Base-by-base conservation (phyloP, 2,888 invertebrate genomes). In the Odontothrips loti region DNA sequence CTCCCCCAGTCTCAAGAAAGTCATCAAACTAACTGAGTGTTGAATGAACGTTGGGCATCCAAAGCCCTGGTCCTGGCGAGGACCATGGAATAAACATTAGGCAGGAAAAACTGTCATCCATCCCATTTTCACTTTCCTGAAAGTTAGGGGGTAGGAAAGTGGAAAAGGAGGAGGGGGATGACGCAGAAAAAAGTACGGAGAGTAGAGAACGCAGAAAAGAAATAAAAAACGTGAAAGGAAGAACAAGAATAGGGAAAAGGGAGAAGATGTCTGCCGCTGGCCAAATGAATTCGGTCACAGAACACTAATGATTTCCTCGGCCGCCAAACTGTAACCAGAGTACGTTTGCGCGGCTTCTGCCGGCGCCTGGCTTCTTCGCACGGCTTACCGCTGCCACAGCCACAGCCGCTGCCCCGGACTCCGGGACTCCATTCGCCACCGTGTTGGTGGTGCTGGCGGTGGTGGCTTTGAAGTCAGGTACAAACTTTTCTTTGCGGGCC, bases 51-150 rank as follows among this genome's bases (percentile, higher is more conserved):
- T 6, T 0, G 20, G 58, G 58, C 58, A 58, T n/a, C n/a, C n/a
- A n/a, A n/a, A n/a, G n/a, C n/a, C n/a, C n/a, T n/a, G n/a, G n/a
- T 58, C 34, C 34, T 43, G 34, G 58, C 58, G 58, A 58, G 15
- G 27, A 20, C 58, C 68, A 23, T 27, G 68, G 68, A 75, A 75
- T 75, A 75, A 75, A 75, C 68, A 75, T 75, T 75, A 75, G 68
- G 68, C 9, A 23, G 68, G n/a, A 23, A 75, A 75, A 75, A 75
- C 68, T 75, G 68, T 68, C 68, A 11, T 11, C n/a, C 11, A 20
- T 75, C 68, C 68, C 27, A 75, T 75, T 75, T 75, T 75, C 68
- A 75, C 68, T 75, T 75, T 75, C 68, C 68, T 27, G 12, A 23
- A 75, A 75, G 68, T 75, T 75, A 27, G 48, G 34, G 34, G 48